Base-by-base conservation (phyloP, 1,140 invertebrate genomes). In the Globodera ellingtonae region DNA sequence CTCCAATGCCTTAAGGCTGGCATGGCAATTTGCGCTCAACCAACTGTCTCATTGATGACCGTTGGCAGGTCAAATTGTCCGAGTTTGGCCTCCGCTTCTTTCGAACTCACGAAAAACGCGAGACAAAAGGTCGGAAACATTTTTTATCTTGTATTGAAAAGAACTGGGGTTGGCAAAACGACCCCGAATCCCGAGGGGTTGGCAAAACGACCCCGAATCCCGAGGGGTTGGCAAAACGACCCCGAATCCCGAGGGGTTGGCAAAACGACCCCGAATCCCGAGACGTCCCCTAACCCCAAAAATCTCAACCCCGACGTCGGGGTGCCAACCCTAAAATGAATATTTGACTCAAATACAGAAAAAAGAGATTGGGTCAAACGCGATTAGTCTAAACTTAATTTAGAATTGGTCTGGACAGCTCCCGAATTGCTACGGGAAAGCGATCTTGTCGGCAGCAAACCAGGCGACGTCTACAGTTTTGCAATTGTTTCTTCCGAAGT, bases 391-490 rank as follows among this genome's bases (percentile, higher is more conserved):
- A 77, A 24, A 79, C 50, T 59, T 84, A 80, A n/a, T 67, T 85
- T 24, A 94, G 94, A 95, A 83, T 89, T 95, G 56, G 90, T 96
- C 75, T 97, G 95, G 95, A 95, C 93, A 35, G 94, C 95, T 0
- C 95, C 95, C 3, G 95, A 97, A 90, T 90, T 95, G 75, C 90
- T 97, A 75, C 65, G 79, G 24, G 46, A 72, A 21, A 62, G 18
- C 18, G 56, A 62, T 5, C 13, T 62, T 18, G 18, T 62, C 1
- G 56, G 56, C 56, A 62, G 24, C 65, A 77, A 84, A 73, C 56
- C 78, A 59, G 87, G 85, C 6, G 87, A 88, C 70, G 80, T 88
- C 50, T 88, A 89, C 78, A 82, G 79, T 50, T 88, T 89, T 77
- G 85, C 87, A 13, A 88, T 52, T 48, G 80, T 85, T 48, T 62